A percentile compares a stretch with the other conserved stretches of the same genome.
Evolutionary conservation across 1,140 invertebrate genomes (phyloP).

Genomic region (Bursaphelenchus mucronatus): DNA sequence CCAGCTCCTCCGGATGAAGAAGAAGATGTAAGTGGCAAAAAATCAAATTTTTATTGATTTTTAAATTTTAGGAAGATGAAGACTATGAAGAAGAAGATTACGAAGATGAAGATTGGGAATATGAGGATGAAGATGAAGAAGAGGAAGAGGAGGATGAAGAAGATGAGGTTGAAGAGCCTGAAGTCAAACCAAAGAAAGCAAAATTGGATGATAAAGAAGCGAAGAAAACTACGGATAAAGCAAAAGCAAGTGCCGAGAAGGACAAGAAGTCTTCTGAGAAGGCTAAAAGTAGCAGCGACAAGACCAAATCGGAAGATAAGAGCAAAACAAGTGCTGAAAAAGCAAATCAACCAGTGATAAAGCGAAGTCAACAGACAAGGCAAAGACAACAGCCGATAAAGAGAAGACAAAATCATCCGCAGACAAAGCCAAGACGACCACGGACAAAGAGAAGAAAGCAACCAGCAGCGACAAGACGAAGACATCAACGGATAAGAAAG

Average conservation of each 20-base stretch:
- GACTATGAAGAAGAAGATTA: slow-evolving; percentile 8
- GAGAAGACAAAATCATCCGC: too few species aligned
- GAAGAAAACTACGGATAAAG: slow-evolving; percentile 1
- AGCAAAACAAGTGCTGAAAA: too few species aligned
- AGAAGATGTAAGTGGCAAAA: not conserved
- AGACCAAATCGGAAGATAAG: too few species aligned
- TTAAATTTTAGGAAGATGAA: slow-evolving; percentile 12
- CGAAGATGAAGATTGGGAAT: slow-evolving; percentile 19
- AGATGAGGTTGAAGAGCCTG: slow-evolving; percentile 15
- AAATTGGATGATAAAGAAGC: not conserved
- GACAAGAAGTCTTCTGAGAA: not conserved
- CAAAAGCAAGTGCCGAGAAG: not conserved
- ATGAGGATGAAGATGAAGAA: slow-evolving; percentile 9
- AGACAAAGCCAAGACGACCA: not conserved
- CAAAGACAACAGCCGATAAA: too few species aligned
- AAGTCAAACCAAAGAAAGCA: slow-evolving; percentile 11
- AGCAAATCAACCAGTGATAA: not conserved
- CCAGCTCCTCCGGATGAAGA: not conserved
- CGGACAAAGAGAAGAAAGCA: slow-evolving; percentile 5
- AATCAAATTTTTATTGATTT: not conserved
- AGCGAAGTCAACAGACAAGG: too few species aligned
- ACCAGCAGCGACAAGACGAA: not conserved
- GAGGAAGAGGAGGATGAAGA: slow-evolving; percentile 14
- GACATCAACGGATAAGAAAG: not conserved
- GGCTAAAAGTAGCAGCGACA: too few species aligned